Evolutionary conservation across 2,797 vertebrate genomes (phyloP), one percentile per base, ranked within the genome.

Genomic region (Xerus rutilus): DNA sequence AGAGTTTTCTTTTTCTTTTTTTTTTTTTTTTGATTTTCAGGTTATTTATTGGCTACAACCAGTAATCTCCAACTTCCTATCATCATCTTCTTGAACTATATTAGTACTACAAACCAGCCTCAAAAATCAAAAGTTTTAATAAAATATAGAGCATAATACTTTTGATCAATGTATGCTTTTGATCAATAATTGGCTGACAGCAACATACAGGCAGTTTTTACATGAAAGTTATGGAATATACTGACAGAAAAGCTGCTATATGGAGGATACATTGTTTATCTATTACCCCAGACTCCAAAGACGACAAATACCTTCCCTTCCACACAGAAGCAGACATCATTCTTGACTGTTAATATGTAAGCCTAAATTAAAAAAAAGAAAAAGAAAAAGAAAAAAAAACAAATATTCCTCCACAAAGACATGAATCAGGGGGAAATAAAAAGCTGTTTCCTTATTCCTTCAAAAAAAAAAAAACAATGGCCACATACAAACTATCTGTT

Each of bases 131-230:
- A 32, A 45, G 30, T 95, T 93, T 92, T 65, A 86, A 81, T 81
- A 90, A 90, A 85, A 85, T 20, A 73, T 54, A 69, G 10, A 73
- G 54, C 21, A n/a, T 62, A 69, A 73, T 86, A 7, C 30, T 86
- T 91, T 94, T 89, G 57, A 77, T 92, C 79, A 86, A 91, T 83
- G 94, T 57, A 69, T 86, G 5, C 25, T 84, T 91, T 94, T 89
- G 62, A 77, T 92, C 84, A 86, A 91, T 79, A 96, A 84, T 79
- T 32, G n/a, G 11, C n/a, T 91, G 70, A 57, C 23, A 95, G 74
- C 70, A 94, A 94, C 11, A 65, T 95, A 93, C 91, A 85, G 25
- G 77, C 10, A 86, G 45, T 86, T 96, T 93, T 88, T 64, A 87
- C 20, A 84, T 0, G 35, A 18, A 91, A 84, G 45, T 86, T 82